Base-by-base conservation (phyloP, 1,140 invertebrate species). In the Heliconius nattereri region DNA sequence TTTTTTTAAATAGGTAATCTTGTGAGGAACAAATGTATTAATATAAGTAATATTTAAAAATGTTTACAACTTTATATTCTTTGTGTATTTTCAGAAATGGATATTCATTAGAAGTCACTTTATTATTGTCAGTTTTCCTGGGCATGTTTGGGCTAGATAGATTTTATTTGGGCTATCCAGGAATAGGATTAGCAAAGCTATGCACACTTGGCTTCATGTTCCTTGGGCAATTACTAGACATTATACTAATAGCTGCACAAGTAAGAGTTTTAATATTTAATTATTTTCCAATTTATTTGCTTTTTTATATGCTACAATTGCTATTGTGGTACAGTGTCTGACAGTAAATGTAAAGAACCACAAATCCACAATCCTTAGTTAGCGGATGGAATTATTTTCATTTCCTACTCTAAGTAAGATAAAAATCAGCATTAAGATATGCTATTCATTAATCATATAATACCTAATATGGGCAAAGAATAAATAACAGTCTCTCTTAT, bases 131-230 rank as follows among this genome's bases (percentile, higher is more conserved):
- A 2, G 97, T 99, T 71, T 99, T 99, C 89, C 94, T 98, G 71
- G 98, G 98, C 37, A 99, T 99, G 98, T 98, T 99, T 95, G 99
- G 99, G n/a, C 96, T 98, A 20, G 99, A 99, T 92, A 95, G 99
- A 82, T 99, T 99, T 93, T 99, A 99, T 90, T 95, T 99, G 5
- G 99, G 99, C 23, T 99, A 99, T 94, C 98, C 98, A 73, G 99
- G 98, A 29, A 96, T 99, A 81, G 99, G 98, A 2, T 94, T 99
- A 71, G 96, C 99, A 9, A 99, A 99, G 93, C 96, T 99, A 83
- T 98, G 98, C 89, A 99, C 99, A 1, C 94, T 99, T 37, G 99
- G 99, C 8, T 99, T 99, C 89, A 97, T 99, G 95, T 99, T 99
- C 89, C 94, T 99, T n/a, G 98, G 98, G 11, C 98, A 99, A 92